Evolutionary conservation across 2,113 vertebrate species (phyloP), one percentile per base, ranked within the genome.

Genomic region (Hystrix brachyura): DNA sequence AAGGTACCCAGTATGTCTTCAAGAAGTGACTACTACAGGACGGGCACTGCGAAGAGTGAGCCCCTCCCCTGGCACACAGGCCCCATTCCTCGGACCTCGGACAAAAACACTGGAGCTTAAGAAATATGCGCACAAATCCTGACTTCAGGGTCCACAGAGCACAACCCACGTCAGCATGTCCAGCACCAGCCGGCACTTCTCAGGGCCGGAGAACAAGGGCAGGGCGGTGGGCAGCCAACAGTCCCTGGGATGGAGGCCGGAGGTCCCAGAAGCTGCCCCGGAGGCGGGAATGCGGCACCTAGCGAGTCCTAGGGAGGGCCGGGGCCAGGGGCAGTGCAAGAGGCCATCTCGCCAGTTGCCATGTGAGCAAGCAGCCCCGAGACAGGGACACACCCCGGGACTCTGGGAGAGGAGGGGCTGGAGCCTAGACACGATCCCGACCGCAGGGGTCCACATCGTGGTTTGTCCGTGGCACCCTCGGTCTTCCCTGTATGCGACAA

Each of bases 131-230:
- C n/a, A 4, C 6, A 74, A 19, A 38, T 82, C 51, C 69, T 27
- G 23, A 79, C 53, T 64, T n/a, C 64, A 81, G 14, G 4, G 17
- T 38, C 76, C 21, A n/a, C 94, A 71, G 48, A 90, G 57, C 59
- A 48, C 21, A 43, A 43, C 25, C 25, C 1, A 25, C 1, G 1
- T 59, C 82, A 19, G 11, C 10, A 1, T 3, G 0, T 19, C 65
- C 15, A 17, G 19, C 7, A 27, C 62, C 64, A 38, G 32, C 7
- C 51, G 53, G 76, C 18, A 48, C 27, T 32, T 53, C 76, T 53
- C 76, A 9, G 78, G 17, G 32, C 29, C 74, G 17, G 32, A 81
- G 79, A 23, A 34, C 79, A 57, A 32, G 53, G 53, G 53, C 51
- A 80, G 32, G 48, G 78, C 7, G 19, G 17, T 34, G 29, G 78